Percentiles rank a stretch among this genome's conserved stretches.
phyloP scores from a whole-genome alignment of 2,113 vertebrate genomes.

The Pseudorectes ferrugineus region DNA sequence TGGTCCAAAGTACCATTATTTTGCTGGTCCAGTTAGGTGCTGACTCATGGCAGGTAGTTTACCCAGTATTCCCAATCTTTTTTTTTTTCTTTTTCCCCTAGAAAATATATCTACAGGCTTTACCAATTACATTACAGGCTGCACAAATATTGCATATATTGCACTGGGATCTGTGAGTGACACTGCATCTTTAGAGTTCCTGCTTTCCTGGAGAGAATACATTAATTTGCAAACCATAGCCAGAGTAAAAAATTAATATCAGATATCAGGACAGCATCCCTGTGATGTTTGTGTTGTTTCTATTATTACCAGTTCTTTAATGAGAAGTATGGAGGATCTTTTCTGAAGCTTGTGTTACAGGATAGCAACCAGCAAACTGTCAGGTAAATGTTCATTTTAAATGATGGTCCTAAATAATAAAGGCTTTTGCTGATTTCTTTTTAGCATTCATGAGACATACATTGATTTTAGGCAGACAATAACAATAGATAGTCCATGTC shows the following conservation, averaged over 20 bases:
- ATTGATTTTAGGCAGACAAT: background rate
- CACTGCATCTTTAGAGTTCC: background rate
- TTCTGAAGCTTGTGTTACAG: background rate
- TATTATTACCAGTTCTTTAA: background rate
- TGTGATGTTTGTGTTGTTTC: background rate
- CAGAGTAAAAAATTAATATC: background rate
- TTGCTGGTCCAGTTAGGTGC: fast-evolving
- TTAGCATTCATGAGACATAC: background rate
- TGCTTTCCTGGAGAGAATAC: background rate
- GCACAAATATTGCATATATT: background rate
- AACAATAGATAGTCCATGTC: background rate
- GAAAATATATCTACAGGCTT: background rate
- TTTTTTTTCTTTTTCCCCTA: background rate
- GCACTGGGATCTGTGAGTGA: background rate
- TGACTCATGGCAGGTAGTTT: background rate
- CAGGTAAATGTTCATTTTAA: background rate
- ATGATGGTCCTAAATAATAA: background rate
- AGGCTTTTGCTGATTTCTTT: background rate
- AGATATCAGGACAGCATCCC: background rate
- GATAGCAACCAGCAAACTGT: background rate
- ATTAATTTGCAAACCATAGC: background rate
- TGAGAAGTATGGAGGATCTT: background rate
- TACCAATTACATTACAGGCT: background rate
- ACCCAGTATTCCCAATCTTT: background rate
- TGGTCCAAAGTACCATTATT: background rate